Evolutionary conservation across 2,888 invertebrate species (phyloP), one percentile per base, ranked within the genome.

Genomic region (Podabrus alpinus): DNA sequence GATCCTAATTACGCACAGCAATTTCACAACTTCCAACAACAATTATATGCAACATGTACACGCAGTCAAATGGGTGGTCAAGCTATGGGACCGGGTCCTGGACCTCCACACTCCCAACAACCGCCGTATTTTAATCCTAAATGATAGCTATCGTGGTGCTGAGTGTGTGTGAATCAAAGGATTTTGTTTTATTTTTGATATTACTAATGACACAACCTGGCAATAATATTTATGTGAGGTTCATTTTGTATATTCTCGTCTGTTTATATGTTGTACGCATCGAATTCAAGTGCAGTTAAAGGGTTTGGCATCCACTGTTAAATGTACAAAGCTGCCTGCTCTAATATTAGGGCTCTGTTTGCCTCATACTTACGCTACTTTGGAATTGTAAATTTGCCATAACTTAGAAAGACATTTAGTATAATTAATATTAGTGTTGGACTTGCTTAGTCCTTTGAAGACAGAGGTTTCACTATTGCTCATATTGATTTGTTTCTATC

Each of bases 11-110:
- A 97, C 89, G 97, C 96, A 84, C 96, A 96, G 87, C 97, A 97
- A 90, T 97, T 95, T 89, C 97, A 97, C 88, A 95, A 97, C 88
- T 97, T 97, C 90, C 97, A 97, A 86, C 97, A 97, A 87, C 97
- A 97, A 88, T 88, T 97, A 81, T 97, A 97, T 88, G 97, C 97
- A 77, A 97, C 97, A 68, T 92, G 92, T 79, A 93, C 94, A 60
- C 90, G 94, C 80, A 92, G 91, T 85, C 91, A 91, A 81, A 88
- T 88, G 85, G 87, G 87, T 75, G 87, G 86, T 73, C 87, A 86
- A 79, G 82, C 84, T 29, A 87, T 87, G 85, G 87, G 87, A 7
- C 86, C 86, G 25, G 89, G 89, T 67, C 89, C 89, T 21, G 89
- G 89, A 68, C 89, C 89, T 17, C 87, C 86, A 64, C 83, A 83